Evolutionary conservation across 2,797 vertebrate species (phyloP), one percentile per base, ranked within the genome.

Genomic region (Gila robusta): DNA sequence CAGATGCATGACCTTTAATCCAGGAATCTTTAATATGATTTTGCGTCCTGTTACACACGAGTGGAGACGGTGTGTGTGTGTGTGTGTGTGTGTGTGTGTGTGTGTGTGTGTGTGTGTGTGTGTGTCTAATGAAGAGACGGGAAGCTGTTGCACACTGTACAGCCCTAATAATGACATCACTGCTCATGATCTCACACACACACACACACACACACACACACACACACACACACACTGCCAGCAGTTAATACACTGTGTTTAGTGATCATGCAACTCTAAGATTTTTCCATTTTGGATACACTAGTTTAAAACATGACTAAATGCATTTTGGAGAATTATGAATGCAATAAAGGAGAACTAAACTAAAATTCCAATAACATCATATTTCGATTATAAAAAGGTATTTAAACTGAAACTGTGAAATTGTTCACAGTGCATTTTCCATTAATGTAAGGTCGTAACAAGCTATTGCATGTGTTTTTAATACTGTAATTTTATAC

Each of bases 121-220:
- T 44, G 44, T 44, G 44, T 44, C 3, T 47, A 49, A 49, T 47
- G 4, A 14, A 47, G 12, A 47, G 12, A 47, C 12, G 0, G 12
- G 44, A 47, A 47, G 12, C 12, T 47, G 11, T 14, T 47, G 44
- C 44, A 47, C 1, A 11, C 21, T 0, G 5, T 37, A 23, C 52
- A 78, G 32, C 52, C 23, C 32, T 59, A 78, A 59, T 39, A 10
- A 78, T 78, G 32, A 56, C 52, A 78, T 59, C 54, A 78, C 35
- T 7, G 21, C 74, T 54, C 28, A 23, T 54, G 47, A 77, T 52
- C 74, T 16, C 52, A 5, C 10, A 67, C 64, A 28, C 62, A 67
- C 49, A 52, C 54, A 52, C 49, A 52, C 49, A 52, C 49, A 52
- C 49, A 52, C 49, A 52, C 49, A 52, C 49, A 49, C 47, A 49